Evolutionary conservation across 2,113 vertebrate species (phyloP).

Genomic region (Oostethus manadensis): DNA sequence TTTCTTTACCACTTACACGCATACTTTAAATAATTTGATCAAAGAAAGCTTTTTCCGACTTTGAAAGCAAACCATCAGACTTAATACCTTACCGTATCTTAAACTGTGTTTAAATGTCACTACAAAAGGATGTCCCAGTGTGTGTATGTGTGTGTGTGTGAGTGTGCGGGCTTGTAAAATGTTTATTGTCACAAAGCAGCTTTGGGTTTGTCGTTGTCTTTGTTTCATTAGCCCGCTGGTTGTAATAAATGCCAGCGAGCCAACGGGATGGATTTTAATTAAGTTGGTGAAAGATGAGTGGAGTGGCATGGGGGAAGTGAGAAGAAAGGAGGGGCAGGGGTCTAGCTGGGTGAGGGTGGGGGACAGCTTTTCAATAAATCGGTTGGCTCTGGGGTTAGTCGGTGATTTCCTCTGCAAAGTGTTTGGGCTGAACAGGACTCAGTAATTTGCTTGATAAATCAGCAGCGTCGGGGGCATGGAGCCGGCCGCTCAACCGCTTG

Average conservation of each 20-base stretch:
- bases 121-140: slow-evolving; percentile 23
- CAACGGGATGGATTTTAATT: slow-evolving; percentile 74
- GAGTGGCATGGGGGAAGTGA: slow-evolving; percentile 55
- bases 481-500: slow-evolving; percentile 57
- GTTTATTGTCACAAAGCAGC: slow-evolving; percentile 59
- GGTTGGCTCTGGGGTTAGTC: slow-evolving; percentile 76
- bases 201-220: slow-evolving; percentile 54
- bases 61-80: no score
- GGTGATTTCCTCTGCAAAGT: slow-evolving; percentile 73
- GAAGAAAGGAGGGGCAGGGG: slow-evolving; percentile 35
- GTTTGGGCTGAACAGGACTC: slow-evolving; percentile 70
- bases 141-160: slow-evolving; percentile 16
- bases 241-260: slow-evolving; percentile 69
- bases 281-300: slow-evolving; percentile 71
- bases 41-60: not conserved
- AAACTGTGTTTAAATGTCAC: slow-evolving; percentile 41
- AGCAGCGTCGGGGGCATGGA: slow-evolving; percentile 73
- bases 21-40: no score
- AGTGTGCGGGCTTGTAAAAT: slow-evolving; percentile 38
- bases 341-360: slow-evolving; percentile 33
- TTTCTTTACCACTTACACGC: no score
- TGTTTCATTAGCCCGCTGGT: slow-evolving; percentile 69
- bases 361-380: slow-evolving; percentile 74
- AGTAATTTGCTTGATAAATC: slow-evolving; percentile 96
- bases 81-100: not conserved